These are phyloP conservation scores for Pleuronectes platessa DNA, from an alignment of 2,113 vertebrate species.

Conservation along the genomic window DNA sequence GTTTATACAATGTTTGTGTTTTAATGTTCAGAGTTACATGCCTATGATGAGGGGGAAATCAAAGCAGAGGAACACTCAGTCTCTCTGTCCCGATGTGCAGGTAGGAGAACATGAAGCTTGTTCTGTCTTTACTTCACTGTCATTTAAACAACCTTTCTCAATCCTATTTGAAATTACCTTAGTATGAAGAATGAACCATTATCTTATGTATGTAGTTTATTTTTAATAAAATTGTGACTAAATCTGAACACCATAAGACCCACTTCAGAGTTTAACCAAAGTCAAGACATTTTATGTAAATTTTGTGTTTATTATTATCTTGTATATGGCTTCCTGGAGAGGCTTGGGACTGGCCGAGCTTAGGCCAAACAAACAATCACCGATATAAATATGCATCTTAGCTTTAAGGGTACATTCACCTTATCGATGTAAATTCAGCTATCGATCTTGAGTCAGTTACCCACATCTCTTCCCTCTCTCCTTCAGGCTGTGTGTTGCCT, in stretches of 20 bases:
- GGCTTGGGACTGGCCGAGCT: not conserved
- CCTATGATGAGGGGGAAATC: slow-evolving; percentile 5
- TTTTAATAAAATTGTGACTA: too few relatives aligned
- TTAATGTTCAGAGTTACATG: slow-evolving; percentile 61
- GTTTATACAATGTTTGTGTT: not conserved
- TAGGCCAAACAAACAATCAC: too few relatives aligned
- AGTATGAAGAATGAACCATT: too few relatives aligned
- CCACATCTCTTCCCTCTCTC: not conserved
- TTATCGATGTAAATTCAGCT: not conserved
- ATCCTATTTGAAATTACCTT: too few relatives aligned
- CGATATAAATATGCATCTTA: not conserved
- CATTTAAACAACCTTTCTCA: not conserved
- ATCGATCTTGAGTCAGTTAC: not conserved
- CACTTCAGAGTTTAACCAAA: not conserved
- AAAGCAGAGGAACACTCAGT: slow-evolving; percentile 13
- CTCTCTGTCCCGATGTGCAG: slow-evolving; percentile 64
- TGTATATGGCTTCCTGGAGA: not conserved
- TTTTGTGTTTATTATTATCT: not conserved
- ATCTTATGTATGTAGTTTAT: not conserved
- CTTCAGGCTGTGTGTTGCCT: slow-evolving; percentile 69
- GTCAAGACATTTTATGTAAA: not conserved
- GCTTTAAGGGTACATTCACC: too few relatives aligned
- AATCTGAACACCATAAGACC: not conserved
- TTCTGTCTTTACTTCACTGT: not conserved
- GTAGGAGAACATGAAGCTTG: slow-evolving; percentile 37